These are phyloP conservation scores for Camptogramma bilineatum DNA, from an alignment of 2,888 invertebrate species.

Conservation along the genomic window DNA sequence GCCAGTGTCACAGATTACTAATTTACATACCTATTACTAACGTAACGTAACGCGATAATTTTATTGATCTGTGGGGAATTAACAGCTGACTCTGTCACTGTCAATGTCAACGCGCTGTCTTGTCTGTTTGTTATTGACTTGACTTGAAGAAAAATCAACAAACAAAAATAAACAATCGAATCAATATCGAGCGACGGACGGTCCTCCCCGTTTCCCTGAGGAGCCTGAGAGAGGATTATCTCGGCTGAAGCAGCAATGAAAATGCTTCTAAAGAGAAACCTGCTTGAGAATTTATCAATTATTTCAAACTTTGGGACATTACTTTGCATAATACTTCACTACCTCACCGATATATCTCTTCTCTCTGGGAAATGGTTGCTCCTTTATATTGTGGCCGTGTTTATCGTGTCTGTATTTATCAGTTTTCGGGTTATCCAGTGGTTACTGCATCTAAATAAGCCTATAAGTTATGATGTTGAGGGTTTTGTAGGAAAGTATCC, in stretches of 20 bases:
- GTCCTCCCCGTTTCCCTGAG: too few relatives aligned
- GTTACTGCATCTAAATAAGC: constrained; percentile 81
- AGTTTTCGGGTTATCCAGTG: constrained; percentile 84
- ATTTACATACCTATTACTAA: too few relatives aligned
- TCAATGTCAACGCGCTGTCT: too few relatives aligned
- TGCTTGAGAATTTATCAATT: constrained; percentile 66
- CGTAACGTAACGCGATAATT: too few relatives aligned
- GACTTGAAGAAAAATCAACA: too few relatives aligned
- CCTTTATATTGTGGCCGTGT: constrained; percentile 70
- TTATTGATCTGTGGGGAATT: too few relatives aligned
- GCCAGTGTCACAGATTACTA: too few relatives aligned
- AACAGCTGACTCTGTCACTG: too few relatives aligned
- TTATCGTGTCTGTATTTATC: constrained; percentile 73
- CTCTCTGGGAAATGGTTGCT: constrained; percentile 75
- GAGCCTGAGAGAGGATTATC: too few relatives aligned
- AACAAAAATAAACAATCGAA: too few relatives aligned
- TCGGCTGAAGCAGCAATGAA: constrained; percentile 34
- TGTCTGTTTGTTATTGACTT: too few relatives aligned
- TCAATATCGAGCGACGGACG: too few relatives aligned
- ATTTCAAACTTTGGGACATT: constrained; percentile 65
- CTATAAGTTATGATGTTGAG: constrained; percentile 76
- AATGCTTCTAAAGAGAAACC: constrained; percentile 72
- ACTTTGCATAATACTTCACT: constrained; percentile 67
- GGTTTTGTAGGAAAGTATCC: constrained; percentile 61
- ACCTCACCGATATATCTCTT: constrained; percentile 73